These are phyloP conservation scores for Channa argus DNA, from an alignment of 2,113 vertebrate species.

Conservation along the genomic window DNA sequence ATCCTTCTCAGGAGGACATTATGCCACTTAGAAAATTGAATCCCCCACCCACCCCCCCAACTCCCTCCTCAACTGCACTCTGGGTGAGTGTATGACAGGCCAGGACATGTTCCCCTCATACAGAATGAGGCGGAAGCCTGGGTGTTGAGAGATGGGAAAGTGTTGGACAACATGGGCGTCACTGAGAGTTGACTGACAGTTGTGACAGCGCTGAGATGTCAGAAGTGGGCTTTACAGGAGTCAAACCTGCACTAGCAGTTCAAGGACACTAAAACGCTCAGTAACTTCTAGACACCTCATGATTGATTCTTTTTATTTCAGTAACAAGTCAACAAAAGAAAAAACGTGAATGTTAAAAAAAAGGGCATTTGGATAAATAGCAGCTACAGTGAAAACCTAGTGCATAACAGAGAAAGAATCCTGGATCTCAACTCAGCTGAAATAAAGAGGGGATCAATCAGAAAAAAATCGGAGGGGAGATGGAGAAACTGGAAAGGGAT, in stretches of 20 bases:
- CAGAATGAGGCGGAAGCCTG: constrained; percentile 46
- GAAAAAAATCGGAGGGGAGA: constrained; percentile 53
- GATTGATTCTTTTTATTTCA: not conserved
- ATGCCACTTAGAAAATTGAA: constrained; percentile 71
- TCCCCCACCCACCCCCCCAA: constrained; percentile 13
- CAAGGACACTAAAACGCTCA: constrained; percentile 59
- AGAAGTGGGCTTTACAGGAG: constrained; percentile 56
- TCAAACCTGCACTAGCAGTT: constrained; percentile 49
- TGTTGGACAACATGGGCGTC: constrained; percentile 65
- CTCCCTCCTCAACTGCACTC: constrained; percentile 43
- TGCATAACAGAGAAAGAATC: constrained; percentile 4
- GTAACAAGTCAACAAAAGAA: not conserved
- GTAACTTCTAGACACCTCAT: constrained; percentile 10
- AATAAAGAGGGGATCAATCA: constrained; percentile 61
- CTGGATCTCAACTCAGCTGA: constrained; percentile 34
- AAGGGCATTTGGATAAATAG: constrained; percentile 16
- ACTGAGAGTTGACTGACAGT: constrained; percentile 69
- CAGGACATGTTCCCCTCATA: constrained; percentile 63
- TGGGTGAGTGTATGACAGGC: constrained; percentile 69
- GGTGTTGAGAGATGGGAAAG: constrained; percentile 57
- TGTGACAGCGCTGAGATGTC: constrained; percentile 70
- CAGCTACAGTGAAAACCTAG: constrained; percentile 2
- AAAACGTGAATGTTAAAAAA: constrained; percentile 14
- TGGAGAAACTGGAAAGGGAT: constrained; percentile 52
- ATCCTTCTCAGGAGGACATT: constrained; percentile 60